Percentiles rank a stretch among this genome's conserved stretches.
phyloP scores from a whole-genome alignment of 2,888 invertebrate genomes.

The Antitype chi region DNA sequence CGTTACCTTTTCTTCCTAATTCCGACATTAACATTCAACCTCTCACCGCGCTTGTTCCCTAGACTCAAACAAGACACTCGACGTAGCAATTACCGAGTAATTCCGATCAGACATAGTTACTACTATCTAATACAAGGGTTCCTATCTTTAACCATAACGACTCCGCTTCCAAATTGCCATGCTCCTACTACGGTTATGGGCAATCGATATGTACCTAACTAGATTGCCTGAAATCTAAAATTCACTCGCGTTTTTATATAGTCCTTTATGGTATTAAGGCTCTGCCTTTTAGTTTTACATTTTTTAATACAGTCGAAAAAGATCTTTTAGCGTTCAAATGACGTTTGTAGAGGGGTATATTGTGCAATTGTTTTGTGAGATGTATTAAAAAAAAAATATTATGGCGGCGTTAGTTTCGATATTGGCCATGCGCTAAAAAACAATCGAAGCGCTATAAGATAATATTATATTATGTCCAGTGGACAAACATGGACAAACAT shows the following conservation, averaged over 20 bases:
- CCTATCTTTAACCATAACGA: conserved; percentile 51
- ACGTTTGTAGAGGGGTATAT: too few species aligned
- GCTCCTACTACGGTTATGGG: conserved; percentile 42
- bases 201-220: conserved; percentile 53
- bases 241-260: conserved; percentile 36
- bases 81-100: conserved; percentile 30
- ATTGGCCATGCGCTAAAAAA: too few species aligned
- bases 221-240: conserved; percentile 35
- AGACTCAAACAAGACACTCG: conserved; percentile 45
- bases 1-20: conserved; percentile 26
- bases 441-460: too few species aligned
- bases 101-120: conserved; percentile 47
- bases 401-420: too few species aligned
- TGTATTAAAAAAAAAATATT: too few species aligned
- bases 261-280: neutral
- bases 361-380: too few species aligned
- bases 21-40: conserved; percentile 50
- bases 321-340: too few species aligned
- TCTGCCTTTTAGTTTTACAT: too few species aligned
- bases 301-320: neutral
- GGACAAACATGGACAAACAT: neutral
- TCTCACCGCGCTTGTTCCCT: conserved; percentile 20
- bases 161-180: conserved; percentile 33
- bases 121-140: conserved; percentile 37
- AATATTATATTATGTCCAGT: neutral